These are phyloP conservation scores for Tragelaphus buxtoni DNA, from an alignment of 2,113 vertebrate genomes.

Conservation along the genomic window DNA sequence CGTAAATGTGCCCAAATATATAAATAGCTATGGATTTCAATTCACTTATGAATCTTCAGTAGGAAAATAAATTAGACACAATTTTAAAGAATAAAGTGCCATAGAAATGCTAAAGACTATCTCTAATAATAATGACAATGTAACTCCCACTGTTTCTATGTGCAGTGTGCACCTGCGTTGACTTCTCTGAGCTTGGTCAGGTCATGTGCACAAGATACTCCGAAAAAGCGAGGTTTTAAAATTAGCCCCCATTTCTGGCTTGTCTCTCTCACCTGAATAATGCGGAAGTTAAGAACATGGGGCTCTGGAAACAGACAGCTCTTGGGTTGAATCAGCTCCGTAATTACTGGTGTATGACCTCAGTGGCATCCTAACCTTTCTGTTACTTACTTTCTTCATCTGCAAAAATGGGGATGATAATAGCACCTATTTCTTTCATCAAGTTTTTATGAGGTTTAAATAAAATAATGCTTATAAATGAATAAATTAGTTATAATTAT, in stretches of 20 bases:
- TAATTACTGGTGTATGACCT: background rate
- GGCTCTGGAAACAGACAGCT: background rate
- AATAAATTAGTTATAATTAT: background rate
- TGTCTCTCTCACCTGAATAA: background rate
- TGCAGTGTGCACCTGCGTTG: slow-evolving; percentile 55
- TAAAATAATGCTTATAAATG: background rate
- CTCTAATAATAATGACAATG: slow-evolving; percentile 69
- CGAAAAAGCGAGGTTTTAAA: slow-evolving; percentile 34
- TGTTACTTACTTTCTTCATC: slow-evolving; percentile 18
- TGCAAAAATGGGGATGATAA: background rate
- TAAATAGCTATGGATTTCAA: slow-evolving; percentile 38
- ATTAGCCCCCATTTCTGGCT: background rate
- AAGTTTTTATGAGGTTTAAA: background rate
- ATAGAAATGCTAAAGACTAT: slow-evolving; percentile 73
- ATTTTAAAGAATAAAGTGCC: slow-evolving; percentile 53
- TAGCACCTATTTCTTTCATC: background rate
- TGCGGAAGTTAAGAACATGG: background rate
- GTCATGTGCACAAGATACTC: background rate
- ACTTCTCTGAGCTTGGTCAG: background rate
- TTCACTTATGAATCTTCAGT: slow-evolving; percentile 36
- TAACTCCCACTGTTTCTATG: slow-evolving; percentile 62
- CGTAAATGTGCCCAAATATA: slow-evolving; percentile 2
- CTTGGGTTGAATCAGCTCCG: background rate
- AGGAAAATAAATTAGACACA: slow-evolving; percentile 29
- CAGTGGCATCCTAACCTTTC: background rate